Base-by-base conservation (phyloP, 1,140 invertebrate genomes). In the Metopolophium dirhodum region DNA sequence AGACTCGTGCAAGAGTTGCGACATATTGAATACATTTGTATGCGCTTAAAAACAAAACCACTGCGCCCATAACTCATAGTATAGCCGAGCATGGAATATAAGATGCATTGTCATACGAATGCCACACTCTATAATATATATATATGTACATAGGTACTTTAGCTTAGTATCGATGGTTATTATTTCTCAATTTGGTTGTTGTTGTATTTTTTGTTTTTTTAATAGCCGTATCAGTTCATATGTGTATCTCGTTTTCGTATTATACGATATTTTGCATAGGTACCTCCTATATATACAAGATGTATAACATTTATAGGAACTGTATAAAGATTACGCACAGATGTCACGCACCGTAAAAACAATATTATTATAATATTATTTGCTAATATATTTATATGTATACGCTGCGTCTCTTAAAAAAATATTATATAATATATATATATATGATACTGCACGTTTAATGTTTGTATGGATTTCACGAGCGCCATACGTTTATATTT, bases 11-110 rank as follows among this genome's bases (percentile, higher is more conserved):
- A 8, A 47, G 45, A 87, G 45, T 87, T 47, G 85, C 14, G 26
- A 87, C 85, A 87, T 87, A 87, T 87, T 87, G 85, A 87, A 87
- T 30, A 87, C 9, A 87, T 87, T 47, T 87, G 26, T 47, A 47
- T 87, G 85, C 6, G 45, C 22, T 86, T 87, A 87, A 47, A 86
- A 86, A 87, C 35, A 87, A 87, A 87, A 47, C 23, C 41, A 87
- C 37, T 37, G 14, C 26, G 86, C 45, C 83, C 45, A 49, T 87
- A 49, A 87, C 47, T 87, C 86, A 49, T 49, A 8, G 35, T 49
- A 8, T 49, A n/a, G 18, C 26, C 23, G 41, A 22, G 7, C 26
- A 9, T n/a, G 30, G 30, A 49, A 35, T 87, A 87, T 47, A 49
- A n/a, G 51, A 51, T 87, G 51, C 86, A 49, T 49, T 49, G 45